Evolutionary conservation across 2,113 vertebrate genomes (phyloP).

Genomic region (Sisor rabdophorus): DNA sequence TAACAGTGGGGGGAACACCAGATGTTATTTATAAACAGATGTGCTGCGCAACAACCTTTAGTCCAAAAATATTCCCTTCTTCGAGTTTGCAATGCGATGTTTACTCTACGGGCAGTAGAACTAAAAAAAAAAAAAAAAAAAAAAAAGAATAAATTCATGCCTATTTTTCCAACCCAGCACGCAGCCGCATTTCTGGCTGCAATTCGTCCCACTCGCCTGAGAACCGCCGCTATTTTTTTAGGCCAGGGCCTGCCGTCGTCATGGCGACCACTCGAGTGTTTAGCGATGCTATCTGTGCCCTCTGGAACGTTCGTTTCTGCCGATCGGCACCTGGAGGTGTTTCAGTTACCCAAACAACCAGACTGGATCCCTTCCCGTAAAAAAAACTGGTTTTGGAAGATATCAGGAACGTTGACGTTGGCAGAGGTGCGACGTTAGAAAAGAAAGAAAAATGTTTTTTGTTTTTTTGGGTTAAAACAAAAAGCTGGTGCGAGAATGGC

Average conservation of each 20-base stretch:
- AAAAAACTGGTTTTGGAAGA: constrained; percentile 3
- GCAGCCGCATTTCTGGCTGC: constrained; percentile 20
- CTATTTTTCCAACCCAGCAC: constrained; percentile 36
- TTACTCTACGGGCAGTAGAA: background rate
- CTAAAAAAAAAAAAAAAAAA: too few species aligned
- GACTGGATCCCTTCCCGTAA: background rate
- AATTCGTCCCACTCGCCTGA: constrained; percentile 50
- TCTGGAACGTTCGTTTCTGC: constrained; percentile 9
- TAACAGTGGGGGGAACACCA: background rate
- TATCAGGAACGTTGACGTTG: background rate
- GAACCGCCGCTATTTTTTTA: constrained; percentile 61
- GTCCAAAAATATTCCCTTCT: too few species aligned
- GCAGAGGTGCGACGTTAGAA: background rate
- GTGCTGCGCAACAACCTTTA: too few species aligned
- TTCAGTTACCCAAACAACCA: constrained; percentile 20
- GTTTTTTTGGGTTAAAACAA: too few species aligned
- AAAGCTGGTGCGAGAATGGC: background rate
- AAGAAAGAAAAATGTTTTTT: background rate
- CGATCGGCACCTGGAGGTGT: constrained; percentile 28
- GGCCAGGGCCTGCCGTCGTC: constrained; percentile 60
- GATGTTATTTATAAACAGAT: too few species aligned
- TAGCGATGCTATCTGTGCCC: constrained; percentile 39
- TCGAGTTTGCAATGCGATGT: background rate
- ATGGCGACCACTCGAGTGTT: constrained; percentile 58
- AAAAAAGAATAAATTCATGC: too few species aligned